Evolutionary conservation across 1,140 invertebrate species (phyloP), one percentile per base, ranked within the genome.

Genomic region (Eriocheir sinensis): DNA sequence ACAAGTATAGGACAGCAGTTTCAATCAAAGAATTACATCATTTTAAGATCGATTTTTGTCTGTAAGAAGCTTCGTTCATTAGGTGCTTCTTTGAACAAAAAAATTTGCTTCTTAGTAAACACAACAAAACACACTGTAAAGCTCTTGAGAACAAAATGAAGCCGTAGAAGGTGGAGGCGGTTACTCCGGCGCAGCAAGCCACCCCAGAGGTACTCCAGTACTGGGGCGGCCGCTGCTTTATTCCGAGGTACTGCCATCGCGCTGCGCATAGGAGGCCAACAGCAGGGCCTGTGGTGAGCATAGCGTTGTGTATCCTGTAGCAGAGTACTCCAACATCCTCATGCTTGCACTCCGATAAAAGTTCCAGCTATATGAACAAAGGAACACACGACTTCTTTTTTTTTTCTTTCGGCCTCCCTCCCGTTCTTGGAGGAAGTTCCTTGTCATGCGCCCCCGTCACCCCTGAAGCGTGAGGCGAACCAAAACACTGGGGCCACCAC

Each of bases 201-300:
- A n/a, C 60, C 60, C 60, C 60, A 72, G 60, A 72, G 60, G 60
- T 72, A 72, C 60, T 72, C 60, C 60, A 72, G 60, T 72, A 72
- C 60, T 72, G 60, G 0, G 60, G 17, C 27, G 60, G 60, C 60
- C 27, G 60, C 60, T 72, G 60, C 60, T n/a, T 72, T 21, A 53
- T n/a, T n/a, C 60, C 27, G 60, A n/a, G 60, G 21, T 72, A 72
- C 60, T 72, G 60, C 21, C 60, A n/a, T n/a, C 60, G 21, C n/a
- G 48, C 21, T 53, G 48, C 48, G 21, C n/a, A 12, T n/a, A 27
- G 2, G 60, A 27, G 27, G n/a, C 60, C 8, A 21, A n/a, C 60
- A 1, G 9, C 2, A 53, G 21, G 48, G 21, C 9, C 21, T 9
- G 48, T 9, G 48, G 48, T 9, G 21, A 72, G n/a, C 60, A 72